Evolutionary conservation across 2,888 invertebrate species (phyloP).

Genomic region (Exocentrus adspersus): DNA sequence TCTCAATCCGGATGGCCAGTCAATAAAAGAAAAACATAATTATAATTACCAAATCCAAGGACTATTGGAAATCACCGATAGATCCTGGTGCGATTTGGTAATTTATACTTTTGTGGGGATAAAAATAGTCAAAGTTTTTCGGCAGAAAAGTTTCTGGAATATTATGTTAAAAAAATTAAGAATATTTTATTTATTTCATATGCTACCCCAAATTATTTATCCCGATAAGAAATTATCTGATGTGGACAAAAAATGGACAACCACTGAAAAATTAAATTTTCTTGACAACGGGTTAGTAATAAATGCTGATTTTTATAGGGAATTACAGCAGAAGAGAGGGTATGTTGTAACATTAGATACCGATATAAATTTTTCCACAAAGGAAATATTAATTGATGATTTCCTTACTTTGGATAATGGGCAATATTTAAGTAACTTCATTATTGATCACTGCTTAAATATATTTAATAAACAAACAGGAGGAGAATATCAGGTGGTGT

Average conservation of each 20-base stretch:
- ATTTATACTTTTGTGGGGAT: conserved; percentile 15
- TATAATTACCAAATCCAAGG: conserved; percentile 25
- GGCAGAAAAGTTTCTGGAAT: conserved; percentile 12
- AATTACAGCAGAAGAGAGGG: not conserved
- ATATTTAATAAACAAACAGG: conserved; percentile 1
- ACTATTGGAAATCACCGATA: conserved; percentile 17
- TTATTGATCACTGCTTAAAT: conserved; percentile 22
- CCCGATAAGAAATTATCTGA: not conserved
- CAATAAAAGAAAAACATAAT: conserved; percentile 7
- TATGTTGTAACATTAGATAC: not conserved
- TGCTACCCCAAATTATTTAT: conserved; percentile 8
- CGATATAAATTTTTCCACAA: not conserved
- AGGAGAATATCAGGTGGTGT: conserved; percentile 17
- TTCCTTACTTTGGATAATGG: conserved; percentile 13
- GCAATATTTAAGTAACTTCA: conserved; percentile 20
- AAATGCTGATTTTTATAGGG: conserved; percentile 14
- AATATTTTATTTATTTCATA: conserved; percentile 17
- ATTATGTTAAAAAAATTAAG: conserved; percentile 18
- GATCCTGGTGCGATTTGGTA: conserved; percentile 26
- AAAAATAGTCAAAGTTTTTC: conserved; percentile 4
- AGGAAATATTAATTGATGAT: conserved; percentile 23
- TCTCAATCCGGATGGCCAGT: not conserved
- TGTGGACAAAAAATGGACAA: conserved; percentile 3
- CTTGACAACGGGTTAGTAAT: conserved; percentile 11
- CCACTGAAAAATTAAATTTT: not conserved